phyloP scores from a whole-genome alignment of 2,113 vertebrate genomes.

The Nanger granti region DNA sequence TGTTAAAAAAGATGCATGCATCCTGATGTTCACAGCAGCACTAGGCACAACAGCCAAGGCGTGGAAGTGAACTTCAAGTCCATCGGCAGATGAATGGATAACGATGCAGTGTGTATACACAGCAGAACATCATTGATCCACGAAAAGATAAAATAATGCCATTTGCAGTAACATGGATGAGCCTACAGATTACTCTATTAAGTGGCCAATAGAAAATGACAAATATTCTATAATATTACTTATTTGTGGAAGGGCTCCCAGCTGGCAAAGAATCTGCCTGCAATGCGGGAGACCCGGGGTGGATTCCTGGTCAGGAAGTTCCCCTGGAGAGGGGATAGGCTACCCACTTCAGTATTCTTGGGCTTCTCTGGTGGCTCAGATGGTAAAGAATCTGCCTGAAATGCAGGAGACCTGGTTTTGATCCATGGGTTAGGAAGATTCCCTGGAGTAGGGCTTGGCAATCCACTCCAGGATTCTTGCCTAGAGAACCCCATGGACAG shows the following conservation, averaged over 20 bases:
- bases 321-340: background rate
- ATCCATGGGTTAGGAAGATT: background rate
- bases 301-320: background rate
- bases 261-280: background rate
- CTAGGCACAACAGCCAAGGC: background rate
- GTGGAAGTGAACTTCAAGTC: too few species aligned
- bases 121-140: background rate
- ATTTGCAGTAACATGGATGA: background rate
- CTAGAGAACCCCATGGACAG: background rate
- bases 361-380: background rate
- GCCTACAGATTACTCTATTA: background rate
- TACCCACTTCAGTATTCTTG: background rate
- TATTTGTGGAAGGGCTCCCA: background rate
- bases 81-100: background rate
- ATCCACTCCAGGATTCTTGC: background rate
- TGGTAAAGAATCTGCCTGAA: fast-evolving
- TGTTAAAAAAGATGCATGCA: background rate
- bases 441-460: background rate
- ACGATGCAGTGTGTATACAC: background rate
- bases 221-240: background rate
- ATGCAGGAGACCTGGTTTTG: background rate
- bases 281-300: background rate
- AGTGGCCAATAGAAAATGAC: background rate
- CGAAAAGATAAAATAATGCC: background rate
- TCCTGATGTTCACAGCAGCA: background rate